Base-by-base conservation (phyloP, 2,888 invertebrate genomes). In the Diarsia rubi region DNA sequence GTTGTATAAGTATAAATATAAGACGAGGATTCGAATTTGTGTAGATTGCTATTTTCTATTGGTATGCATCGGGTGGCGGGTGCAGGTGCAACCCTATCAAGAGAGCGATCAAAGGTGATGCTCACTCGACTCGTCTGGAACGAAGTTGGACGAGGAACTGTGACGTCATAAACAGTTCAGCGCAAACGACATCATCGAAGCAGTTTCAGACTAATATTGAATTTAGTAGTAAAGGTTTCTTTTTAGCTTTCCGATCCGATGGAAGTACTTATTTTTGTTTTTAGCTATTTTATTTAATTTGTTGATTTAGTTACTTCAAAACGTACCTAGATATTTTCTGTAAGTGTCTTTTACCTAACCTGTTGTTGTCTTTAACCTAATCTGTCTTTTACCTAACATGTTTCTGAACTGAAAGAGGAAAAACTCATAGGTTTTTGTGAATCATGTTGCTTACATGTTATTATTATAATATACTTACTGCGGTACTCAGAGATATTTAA, bases 91-190 rank as follows among this genome's bases (percentile, higher is more conserved):
- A 52, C 44, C 65, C 75, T 83, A 81, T 74, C 74, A 74, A 77
- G 68, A 81, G 73, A 76, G 73, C 81, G 78, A 86, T 86, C 86
- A 86, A 85, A 86, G 86, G 82, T 75, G 82, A 75, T 83, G 82
- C 76, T 74, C 80, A 72, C 79, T 76, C 74, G 54, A 75, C 75
- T 63, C 62, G 78, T 78, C 79, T 70, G 49, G 73, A 78, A 62
- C 71, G 73, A 69, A 76, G 60, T 79, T 60, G 44, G 31, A 77
- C 72, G 73, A 71, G 44, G 27, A 65, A 74, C 44, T 62, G 45
- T 73, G 73, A 73, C 71, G 60, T 70, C 73, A 78, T 83, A 83
- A 82, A 70, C 69, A 66, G 52, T 70, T 83, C 77, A 71, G 70
- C 54, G 52, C 57, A 63, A 82, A 83, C 68, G 72, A 77, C 70